These are phyloP conservation scores for Hylia prasina DNA, from an alignment of 2,113 vertebrate species.

Conservation along the genomic window DNA sequence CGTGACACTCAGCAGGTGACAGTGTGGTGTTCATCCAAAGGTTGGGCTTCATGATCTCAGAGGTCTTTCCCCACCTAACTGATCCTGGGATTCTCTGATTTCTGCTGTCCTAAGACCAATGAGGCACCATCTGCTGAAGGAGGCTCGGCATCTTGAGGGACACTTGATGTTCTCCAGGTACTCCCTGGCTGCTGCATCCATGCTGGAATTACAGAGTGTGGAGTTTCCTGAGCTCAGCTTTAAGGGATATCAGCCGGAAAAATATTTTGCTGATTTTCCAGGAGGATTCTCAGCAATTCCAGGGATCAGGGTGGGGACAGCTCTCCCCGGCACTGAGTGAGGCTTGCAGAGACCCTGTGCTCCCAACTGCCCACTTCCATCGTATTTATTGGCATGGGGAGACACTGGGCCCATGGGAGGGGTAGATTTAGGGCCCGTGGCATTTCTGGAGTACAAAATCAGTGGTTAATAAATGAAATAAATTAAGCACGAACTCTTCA, in stretches of 20 bases:
- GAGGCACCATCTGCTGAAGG: background rate
- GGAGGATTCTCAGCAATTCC: background rate
- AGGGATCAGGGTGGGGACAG: background rate
- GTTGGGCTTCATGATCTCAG: background rate
- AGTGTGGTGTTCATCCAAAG: background rate
- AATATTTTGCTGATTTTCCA: background rate
- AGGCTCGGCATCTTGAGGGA: background rate
- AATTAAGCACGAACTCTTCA: background rate
- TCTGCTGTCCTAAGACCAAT: accelerated
- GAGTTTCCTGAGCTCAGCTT: background rate
- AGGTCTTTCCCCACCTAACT: background rate
- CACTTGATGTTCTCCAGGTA: accelerated
- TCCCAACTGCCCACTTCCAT: accelerated
- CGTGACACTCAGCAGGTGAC: accelerated
- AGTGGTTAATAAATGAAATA: background rate
- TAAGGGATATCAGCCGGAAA: background rate
- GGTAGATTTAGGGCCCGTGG: accelerated
- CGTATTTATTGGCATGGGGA: accelerated
- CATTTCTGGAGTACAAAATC: background rate
- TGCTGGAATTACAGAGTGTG: accelerated
- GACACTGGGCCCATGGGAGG: background rate
- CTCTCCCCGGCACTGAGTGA: background rate
- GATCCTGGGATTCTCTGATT: background rate
- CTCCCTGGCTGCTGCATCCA: background rate
- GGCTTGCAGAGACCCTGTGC: background rate